Conservation (phyloP, 2,888 invertebrate genomes). For the Ophioninae sp. region DNA sequence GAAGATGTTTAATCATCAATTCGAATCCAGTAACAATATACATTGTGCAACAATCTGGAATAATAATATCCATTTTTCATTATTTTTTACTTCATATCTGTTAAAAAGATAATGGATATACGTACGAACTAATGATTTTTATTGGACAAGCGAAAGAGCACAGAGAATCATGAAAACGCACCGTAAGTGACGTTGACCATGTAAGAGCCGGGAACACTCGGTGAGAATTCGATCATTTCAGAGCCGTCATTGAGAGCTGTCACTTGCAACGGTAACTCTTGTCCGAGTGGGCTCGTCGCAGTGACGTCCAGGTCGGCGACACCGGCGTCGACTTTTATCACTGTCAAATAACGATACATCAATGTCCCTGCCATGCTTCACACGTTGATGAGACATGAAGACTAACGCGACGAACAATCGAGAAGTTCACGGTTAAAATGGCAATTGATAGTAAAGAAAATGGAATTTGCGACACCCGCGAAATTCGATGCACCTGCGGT, state of each 20-base stretch:
- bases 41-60: no score
- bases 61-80: no score
- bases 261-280: conserved; percentile 91
- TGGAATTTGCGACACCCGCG: conserved; percentile 47
- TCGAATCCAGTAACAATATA: no score
- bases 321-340: conserved; percentile 91
- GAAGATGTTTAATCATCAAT: not conserved
- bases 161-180: conserved; percentile 52
- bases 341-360: conserved; percentile 80
- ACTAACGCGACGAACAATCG: conserved; percentile 9
- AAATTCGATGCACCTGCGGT: conserved; percentile 50
- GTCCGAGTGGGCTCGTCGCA: conserved; percentile 93
- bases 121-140: no score
- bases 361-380: conserved; percentile 30
- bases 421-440: not conserved
- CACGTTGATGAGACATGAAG: conserved; percentile 31
- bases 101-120: no score
- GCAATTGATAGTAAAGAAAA: not conserved
- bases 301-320: conserved; percentile 93
- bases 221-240: conserved; percentile 91
- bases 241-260: conserved; percentile 86
- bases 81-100: no score
- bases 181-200: conserved; percentile 87
- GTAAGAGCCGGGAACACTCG: conserved; percentile 90
- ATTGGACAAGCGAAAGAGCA: not conserved